Evolutionary conservation across 2,113 vertebrate species (phyloP), one percentile per base, ranked within the genome.

Genomic region (Ia io): DNA sequence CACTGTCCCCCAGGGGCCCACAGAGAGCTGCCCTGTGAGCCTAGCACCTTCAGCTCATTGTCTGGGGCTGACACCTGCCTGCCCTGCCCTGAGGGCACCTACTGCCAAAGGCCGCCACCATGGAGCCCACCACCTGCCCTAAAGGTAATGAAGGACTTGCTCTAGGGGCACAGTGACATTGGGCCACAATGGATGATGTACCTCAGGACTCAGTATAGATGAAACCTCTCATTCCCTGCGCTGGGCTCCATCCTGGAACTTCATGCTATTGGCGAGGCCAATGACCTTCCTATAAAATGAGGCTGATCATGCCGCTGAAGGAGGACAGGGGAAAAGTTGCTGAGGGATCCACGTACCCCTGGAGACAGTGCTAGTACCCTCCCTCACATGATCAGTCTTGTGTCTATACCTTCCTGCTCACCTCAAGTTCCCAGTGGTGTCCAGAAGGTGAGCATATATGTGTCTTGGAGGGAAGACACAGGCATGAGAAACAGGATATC

Each of bases 21-120:
- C 71, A 77, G 94, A 1, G 98, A 99, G 63, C 56, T 99, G 47
- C 98, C 99, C 37, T 99, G 99, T 71, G 97, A 98, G 93, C 98
- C 99, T 40, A 99, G 99, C 70, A 99, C 98, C 20, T 99, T 99
- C 97, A 99, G 98, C 84, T 98, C 98, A 3, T 79, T 95, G 47
- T 97, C 97, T 2, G 99, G 99, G 9, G 98, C 98, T 9, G 96
- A 98, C 0, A 9, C 25, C 83, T 99, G 99, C 97, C 94, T 98
- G 53, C 95, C 97, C 12, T 99, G 99, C 94, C 99, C 98, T 0
- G 92, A 98, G 9, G 99, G 99, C 5, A 98, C 88, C 22, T 71
- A 93, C 93, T 99, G 99, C 63, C 93, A 40, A 96, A 30, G 2
- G 94, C 96, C 76, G 98, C 98, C 92, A 99, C 99, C 1, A 95